A percentile compares a stretch with the other conserved stretches of the same genome.
phyloP scores from a whole-genome alignment of 2,113 vertebrate species.

The Beaufortia kweichowensis region DNA sequence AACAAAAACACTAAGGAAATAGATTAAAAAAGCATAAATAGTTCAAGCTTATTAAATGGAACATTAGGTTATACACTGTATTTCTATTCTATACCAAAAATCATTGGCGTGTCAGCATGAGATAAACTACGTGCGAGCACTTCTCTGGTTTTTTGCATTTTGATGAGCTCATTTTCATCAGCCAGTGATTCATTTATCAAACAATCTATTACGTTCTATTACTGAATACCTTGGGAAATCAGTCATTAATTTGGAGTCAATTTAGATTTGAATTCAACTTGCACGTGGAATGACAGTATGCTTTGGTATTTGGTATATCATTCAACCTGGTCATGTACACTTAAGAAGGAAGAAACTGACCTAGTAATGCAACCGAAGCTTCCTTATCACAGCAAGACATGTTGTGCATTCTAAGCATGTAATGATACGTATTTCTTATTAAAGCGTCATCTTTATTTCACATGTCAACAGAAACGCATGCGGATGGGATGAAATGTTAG shows the following conservation, averaged over 20 bases:
- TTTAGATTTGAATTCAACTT: constrained; percentile 30
- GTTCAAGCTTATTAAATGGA: constrained; percentile 6
- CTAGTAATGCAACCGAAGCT: not conserved
- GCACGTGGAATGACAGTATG: not conserved
- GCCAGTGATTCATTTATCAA: constrained; percentile 46
- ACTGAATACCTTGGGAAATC: constrained; percentile 36
- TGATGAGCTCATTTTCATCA: constrained; percentile 48
- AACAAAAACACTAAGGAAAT: constrained; percentile 20
- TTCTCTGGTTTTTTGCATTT: constrained; percentile 21
- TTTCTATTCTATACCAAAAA: constrained; percentile 13
- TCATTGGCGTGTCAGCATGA: not conserved
- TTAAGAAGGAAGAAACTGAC: not conserved
- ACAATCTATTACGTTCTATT: constrained; percentile 49
- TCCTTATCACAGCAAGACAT: not conserved
- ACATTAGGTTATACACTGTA: not conserved
- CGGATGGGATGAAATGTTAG: constrained; percentile 10
- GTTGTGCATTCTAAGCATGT: not conserved
- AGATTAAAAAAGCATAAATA: not conserved
- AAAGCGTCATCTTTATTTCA: constrained; percentile 22
- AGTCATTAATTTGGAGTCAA: constrained; percentile 39
- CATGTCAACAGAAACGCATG: too few species aligned
- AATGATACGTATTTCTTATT: not conserved
- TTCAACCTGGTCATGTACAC: not conserved
- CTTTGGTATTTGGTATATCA: not conserved
- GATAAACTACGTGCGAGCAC: not conserved